These are phyloP conservation scores for Zoroaster sp. DNA, from an alignment of 53 echinoderm and acorn worm genomes.

Conservation along the genomic window DNA sequence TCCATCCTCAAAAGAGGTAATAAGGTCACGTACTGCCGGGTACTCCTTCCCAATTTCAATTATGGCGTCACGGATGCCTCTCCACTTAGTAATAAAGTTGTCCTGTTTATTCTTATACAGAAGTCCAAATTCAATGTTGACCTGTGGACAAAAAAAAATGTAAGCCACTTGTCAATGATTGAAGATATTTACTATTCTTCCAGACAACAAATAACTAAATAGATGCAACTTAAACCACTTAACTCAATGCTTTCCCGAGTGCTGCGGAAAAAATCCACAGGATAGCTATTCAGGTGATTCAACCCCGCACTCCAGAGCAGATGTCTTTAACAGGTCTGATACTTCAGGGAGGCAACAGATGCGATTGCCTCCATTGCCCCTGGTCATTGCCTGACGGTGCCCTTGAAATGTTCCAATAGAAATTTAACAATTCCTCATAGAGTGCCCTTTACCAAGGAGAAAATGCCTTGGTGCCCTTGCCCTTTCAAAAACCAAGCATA, in stretches of 20 bases:
- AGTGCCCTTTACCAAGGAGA: not conserved
- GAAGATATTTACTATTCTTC: not conserved
- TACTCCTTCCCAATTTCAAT: not conserved
- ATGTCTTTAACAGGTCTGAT: not conserved
- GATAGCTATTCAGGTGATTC: not conserved
- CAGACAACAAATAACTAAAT: not conserved
- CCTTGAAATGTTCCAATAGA: too few species aligned
- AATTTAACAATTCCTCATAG: too few species aligned
- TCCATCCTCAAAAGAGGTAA: not conserved
- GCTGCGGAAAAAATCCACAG: too few species aligned
- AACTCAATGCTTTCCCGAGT: too few species aligned
- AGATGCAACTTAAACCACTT: not conserved
- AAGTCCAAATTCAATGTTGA: not conserved
- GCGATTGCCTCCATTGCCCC: not conserved
- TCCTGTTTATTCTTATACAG: not conserved
- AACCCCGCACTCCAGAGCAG: not conserved
- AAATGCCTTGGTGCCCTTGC: not conserved
- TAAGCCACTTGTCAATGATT: too few species aligned
- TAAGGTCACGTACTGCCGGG: not conserved
- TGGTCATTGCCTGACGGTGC: not conserved
- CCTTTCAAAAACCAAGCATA: not conserved
- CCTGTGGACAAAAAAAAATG: too few species aligned
- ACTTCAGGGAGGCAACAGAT: not conserved
- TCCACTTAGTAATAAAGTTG: not conserved
- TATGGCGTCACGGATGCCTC: not conserved